A percentile compares a stretch with the other conserved stretches of the same genome.
phyloP scores from a whole-genome alignment of 2,888 invertebrate genomes.

The Ophioninae sp. region DNA sequence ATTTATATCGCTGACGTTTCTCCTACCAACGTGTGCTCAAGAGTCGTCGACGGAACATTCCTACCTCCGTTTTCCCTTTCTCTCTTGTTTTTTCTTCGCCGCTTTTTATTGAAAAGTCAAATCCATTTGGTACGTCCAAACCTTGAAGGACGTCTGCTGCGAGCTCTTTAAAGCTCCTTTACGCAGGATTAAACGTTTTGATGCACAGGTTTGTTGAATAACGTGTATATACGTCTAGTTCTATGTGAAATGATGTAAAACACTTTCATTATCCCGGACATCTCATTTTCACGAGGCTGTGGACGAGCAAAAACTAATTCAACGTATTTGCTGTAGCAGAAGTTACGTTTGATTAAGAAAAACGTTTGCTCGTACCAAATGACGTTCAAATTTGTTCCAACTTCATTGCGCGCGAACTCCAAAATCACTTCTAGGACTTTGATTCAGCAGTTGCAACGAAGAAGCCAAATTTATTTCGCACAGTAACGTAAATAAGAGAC shows the following conservation, averaged over 20 bases:
- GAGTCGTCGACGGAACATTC: conserved; percentile 21
- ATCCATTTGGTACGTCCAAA: conserved; percentile 47
- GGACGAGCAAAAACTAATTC: neutral
- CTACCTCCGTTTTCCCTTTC: conserved; percentile 1
- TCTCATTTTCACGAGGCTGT: neutral
- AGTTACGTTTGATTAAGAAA: neutral
- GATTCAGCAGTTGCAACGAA: no score
- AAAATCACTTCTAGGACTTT: no score
- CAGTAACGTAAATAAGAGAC: no score
- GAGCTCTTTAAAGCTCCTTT: conserved; percentile 22
- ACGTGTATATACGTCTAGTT: neutral
- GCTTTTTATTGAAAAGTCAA: conserved; percentile 40
- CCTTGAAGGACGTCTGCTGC: neutral
- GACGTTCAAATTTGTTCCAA: no score
- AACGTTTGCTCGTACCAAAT: neutral
- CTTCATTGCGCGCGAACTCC: no score
- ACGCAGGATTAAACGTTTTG: neutral
- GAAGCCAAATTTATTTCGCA: no score
- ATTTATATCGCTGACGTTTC: conserved; percentile 52
- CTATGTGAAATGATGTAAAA: neutral
- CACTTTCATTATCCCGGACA: neutral
- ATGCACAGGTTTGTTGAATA: neutral
- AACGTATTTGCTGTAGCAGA: neutral
- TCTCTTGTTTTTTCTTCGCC: conserved; percentile 11
- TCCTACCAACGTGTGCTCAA: conserved; percentile 34